Percentiles rank a stretch among this genome's conserved stretches.
Conservation (phyloP, 2,113 vertebrate genomes). For the Mustelus asterias region DNA sequence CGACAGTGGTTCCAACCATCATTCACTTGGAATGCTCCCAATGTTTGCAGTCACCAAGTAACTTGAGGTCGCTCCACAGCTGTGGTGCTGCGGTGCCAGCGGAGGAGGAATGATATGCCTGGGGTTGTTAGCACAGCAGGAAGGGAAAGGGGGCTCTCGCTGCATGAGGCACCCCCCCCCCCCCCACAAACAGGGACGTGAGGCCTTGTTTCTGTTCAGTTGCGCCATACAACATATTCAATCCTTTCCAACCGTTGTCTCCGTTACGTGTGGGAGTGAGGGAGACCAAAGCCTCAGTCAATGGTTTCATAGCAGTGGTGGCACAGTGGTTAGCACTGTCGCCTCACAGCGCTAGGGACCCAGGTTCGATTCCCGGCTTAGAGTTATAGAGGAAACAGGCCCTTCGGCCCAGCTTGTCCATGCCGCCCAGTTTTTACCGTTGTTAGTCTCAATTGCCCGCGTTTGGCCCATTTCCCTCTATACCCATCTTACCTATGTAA, state of each 20-base stretch:
- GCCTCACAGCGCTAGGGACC: too few species aligned
- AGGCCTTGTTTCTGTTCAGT: background rate
- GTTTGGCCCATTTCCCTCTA: too few species aligned
- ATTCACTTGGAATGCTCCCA: background rate
- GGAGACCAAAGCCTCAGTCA: background rate
- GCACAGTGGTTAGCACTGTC: too few species aligned
- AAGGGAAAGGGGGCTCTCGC: too few species aligned
- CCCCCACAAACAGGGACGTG: too few species aligned
- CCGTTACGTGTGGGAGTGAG: background rate
- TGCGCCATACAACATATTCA: background rate
- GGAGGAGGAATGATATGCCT: background rate
- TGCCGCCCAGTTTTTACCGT: too few species aligned
- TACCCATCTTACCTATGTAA: too few species aligned
- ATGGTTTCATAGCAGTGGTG: background rate
- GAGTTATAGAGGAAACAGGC: too few species aligned
- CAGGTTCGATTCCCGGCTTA: too few species aligned
- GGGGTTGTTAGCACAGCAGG: background rate
- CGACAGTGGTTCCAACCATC: background rate
- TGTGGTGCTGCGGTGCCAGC: background rate
- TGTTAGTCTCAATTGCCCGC: too few species aligned
- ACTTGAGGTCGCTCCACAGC: background rate
- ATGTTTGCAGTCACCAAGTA: background rate
- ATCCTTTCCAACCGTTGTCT: background rate
- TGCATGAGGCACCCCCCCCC: background rate
- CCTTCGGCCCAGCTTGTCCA: too few species aligned